Percentiles rank a stretch among this genome's conserved stretches.
Conservation (phyloP, 2,888 invertebrate species). For the Yponomeuta plumbellus region DNA sequence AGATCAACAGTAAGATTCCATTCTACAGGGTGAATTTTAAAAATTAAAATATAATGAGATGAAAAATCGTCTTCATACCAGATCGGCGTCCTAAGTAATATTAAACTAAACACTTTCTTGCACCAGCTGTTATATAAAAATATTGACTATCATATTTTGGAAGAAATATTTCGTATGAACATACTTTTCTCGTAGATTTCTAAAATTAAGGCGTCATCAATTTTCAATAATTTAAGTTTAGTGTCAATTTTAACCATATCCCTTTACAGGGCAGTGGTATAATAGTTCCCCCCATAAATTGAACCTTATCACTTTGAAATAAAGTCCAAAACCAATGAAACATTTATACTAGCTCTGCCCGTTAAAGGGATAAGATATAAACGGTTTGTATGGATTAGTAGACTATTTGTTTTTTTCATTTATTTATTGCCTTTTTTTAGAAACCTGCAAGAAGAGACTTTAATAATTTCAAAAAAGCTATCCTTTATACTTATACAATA, state of each 20-base stretch:
- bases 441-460: not conserved
- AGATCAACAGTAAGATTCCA: too few species aligned
- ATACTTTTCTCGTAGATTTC: not conserved
- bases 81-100: conserved; percentile 32
- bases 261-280: too few species aligned
- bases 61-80: conserved; percentile 19
- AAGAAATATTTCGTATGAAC: conserved; percentile 33
- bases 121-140: conserved; percentile 61
- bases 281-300: too few species aligned
- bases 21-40: too few species aligned
- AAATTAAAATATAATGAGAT: not conserved
- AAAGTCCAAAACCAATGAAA: too few species aligned
- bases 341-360: too few species aligned
- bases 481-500: conserved; percentile 15
- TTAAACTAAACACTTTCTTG: conserved; percentile 52
- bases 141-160: conserved; percentile 54
- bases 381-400: too few species aligned
- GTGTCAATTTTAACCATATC: too few species aligned
- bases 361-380: too few species aligned
- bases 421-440: too few species aligned
- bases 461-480: conserved; percentile 21
- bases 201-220: not conserved
- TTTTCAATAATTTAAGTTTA: not conserved
- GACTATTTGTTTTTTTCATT: too few species aligned
- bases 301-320: too few species aligned